phyloP scores from a whole-genome alignment of 1,140 invertebrate species.

The Tenebrio molitor region DNA sequence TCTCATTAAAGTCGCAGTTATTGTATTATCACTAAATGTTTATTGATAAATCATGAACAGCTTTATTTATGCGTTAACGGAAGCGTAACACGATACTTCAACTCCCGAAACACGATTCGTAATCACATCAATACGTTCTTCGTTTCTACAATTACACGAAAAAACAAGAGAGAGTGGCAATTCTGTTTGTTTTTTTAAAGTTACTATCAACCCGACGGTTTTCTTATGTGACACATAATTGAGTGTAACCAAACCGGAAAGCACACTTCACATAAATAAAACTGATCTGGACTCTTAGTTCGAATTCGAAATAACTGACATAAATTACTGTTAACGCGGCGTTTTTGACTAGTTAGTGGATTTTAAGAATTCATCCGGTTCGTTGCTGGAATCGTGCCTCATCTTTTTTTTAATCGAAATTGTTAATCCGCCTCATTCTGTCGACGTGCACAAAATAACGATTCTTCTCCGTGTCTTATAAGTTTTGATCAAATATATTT shows the following conservation, averaged over 20 bases:
- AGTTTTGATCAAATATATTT: too few species aligned
- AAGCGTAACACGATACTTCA: slow-evolving; percentile 3
- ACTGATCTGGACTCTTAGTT: slow-evolving; percentile 23
- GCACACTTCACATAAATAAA: slow-evolving; percentile 28
- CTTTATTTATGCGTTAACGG: slow-evolving; percentile 7
- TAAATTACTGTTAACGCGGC: too few species aligned
- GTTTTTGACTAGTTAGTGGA: too few species aligned
- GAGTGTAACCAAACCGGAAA: slow-evolving; percentile 29
- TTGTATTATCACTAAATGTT: slow-evolving; percentile 21
- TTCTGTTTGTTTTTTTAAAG: slow-evolving; percentile 26
- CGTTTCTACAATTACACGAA: slow-evolving; percentile 12
- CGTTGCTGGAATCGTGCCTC: too few species aligned
- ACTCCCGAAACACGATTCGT: not conserved
- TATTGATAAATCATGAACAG: slow-evolving; percentile 26
- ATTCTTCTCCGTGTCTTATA: too few species aligned
- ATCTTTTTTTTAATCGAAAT: too few species aligned
- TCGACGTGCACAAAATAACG: too few species aligned
- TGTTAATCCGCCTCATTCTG: too few species aligned
- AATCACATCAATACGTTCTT: slow-evolving; percentile 15
- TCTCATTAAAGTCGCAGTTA: slow-evolving; percentile 13
- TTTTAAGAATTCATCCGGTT: too few species aligned
- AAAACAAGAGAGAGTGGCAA: not conserved
- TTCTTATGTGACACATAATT: slow-evolving; percentile 33
- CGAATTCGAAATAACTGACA: slow-evolving; percentile 21
- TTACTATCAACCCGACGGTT: slow-evolving; percentile 19